Evolutionary conservation across 2,888 invertebrate species (phyloP).

Genomic region (Ligdia adustata): DNA sequence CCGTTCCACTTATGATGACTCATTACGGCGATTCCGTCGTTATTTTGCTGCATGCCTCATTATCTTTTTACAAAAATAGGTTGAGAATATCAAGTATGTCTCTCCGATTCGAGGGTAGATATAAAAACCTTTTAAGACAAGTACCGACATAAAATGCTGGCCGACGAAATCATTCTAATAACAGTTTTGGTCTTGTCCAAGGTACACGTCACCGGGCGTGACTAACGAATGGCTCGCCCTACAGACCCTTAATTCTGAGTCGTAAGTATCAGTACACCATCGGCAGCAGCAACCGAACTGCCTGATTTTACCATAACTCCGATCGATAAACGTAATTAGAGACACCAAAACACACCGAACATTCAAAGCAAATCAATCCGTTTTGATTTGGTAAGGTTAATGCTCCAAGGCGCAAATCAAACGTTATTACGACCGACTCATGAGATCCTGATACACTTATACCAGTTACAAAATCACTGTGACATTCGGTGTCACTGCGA

Average conservation of each 20-base stretch:
- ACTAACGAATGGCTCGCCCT: conserved; percentile 84
- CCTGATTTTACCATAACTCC: conserved; percentile 80
- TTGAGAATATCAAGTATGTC: conserved; percentile 30
- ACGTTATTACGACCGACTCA: conserved; percentile 47
- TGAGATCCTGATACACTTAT: conserved; percentile 59
- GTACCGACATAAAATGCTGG: conserved; percentile 60
- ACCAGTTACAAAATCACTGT: conserved; percentile 59
- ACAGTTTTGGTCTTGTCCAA: conserved; percentile 84
- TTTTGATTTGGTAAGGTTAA: conserved; percentile 73
- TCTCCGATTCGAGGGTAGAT: conserved; percentile 43
- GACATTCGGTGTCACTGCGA: conserved; percentile 51
- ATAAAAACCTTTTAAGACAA: conserved; percentile 69
- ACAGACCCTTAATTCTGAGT: conserved; percentile 83
- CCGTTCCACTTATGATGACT: conserved; percentile 56
- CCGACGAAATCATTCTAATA: conserved; percentile 77
- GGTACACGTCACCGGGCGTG: conserved; percentile 84
- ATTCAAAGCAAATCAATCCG: conserved; percentile 77
- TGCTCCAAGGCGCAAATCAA: conserved; percentile 62
- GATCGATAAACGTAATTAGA: conserved; percentile 78
- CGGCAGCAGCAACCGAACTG: conserved; percentile 66
- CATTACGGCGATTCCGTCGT: conserved; percentile 26
- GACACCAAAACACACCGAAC: conserved; percentile 74
- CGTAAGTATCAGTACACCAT: conserved; percentile 79
- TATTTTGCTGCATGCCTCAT: conserved; percentile 29
- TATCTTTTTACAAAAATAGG: conserved; percentile 35